Percentiles rank a stretch among this genome's conserved stretches.
Evolutionary conservation across 2,113 vertebrate species (phyloP).

Genomic region (Brienomyrus brachyistius): DNA sequence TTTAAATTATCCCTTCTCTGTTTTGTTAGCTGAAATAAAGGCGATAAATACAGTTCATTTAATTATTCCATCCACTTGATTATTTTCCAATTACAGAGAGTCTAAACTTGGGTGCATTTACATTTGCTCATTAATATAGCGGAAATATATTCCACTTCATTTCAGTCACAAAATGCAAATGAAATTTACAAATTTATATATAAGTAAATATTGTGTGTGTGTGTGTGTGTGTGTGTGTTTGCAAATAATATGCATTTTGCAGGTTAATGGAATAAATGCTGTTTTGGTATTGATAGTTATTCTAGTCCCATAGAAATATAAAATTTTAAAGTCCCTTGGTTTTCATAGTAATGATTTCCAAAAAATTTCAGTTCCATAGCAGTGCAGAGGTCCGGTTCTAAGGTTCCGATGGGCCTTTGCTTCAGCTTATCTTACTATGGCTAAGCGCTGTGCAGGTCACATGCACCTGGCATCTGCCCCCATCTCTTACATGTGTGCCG

Average conservation of each 20-base stretch:
- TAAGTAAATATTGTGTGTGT: neutral
- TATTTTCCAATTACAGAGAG: neutral
- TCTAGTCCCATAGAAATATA: neutral
- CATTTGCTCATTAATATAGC: neutral
- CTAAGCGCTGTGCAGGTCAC: no score
- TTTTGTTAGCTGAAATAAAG: neutral
- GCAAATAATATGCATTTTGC: neutral
- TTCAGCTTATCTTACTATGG: neutral
- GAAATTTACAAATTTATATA: neutral
- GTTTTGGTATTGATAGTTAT: neutral
- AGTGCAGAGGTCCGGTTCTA: neutral
- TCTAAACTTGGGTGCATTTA: neutral
- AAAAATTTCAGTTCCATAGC: neutral
- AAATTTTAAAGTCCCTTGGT: neutral
- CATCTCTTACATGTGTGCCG: neutral
- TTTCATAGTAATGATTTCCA: neutral
- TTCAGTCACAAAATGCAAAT: neutral
- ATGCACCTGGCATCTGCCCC: neutral
- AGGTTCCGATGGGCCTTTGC: neutral
- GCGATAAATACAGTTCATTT: neutral
- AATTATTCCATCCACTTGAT: neutral
- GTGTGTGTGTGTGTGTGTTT: neutral
- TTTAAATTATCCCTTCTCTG: neutral
- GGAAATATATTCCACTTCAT: neutral
- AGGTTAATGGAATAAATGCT: neutral